A percentile compares a stretch with the other conserved stretches of the same genome.
Evolutionary conservation across 2,888 invertebrate species (phyloP).

Genomic region (Iselma pallidipennis): DNA sequence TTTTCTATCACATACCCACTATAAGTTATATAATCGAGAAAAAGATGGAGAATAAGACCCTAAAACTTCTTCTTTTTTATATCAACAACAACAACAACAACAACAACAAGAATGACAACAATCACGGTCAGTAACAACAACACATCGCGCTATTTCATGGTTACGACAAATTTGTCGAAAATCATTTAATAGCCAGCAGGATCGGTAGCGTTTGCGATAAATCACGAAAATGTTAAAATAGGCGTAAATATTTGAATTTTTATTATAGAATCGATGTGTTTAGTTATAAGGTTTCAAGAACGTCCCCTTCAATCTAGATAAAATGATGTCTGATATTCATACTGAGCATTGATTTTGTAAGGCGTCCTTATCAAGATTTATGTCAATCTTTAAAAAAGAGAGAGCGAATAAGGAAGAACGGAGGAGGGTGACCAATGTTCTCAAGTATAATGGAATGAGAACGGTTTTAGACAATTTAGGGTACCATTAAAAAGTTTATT

Average conservation of each 20-base stretch:
- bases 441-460: slow-evolving; percentile 15
- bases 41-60: not conserved
- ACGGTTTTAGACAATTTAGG: slow-evolving; percentile 15
- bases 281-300: slow-evolving; percentile 9
- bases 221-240: slow-evolving; percentile 1
- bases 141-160: not conserved
- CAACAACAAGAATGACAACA: not conserved
- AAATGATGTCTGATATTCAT: slow-evolving; percentile 42
- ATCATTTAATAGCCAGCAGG: not conserved
- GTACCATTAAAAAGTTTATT: slow-evolving; percentile 26
- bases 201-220: not conserved
- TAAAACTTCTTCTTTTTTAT: not conserved
- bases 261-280: not conserved
- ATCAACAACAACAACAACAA: not conserved
- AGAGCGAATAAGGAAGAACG: slow-evolving; percentile 18
- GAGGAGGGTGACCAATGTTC: not conserved
- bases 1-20: no score
- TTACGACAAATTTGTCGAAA: not conserved
- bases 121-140: no score
- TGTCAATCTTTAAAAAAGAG: slow-evolving; percentile 35
- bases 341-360: slow-evolving; percentile 42
- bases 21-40: not conserved
- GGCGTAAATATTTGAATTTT: slow-evolving; percentile 9
- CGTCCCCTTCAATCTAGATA: slow-evolving; percentile 33
- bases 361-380: slow-evolving; percentile 42